These are phyloP conservation scores for Drosophila littoralis DNA, from an alignment of 1,140 invertebrate species.

Conservation along the genomic window DNA sequence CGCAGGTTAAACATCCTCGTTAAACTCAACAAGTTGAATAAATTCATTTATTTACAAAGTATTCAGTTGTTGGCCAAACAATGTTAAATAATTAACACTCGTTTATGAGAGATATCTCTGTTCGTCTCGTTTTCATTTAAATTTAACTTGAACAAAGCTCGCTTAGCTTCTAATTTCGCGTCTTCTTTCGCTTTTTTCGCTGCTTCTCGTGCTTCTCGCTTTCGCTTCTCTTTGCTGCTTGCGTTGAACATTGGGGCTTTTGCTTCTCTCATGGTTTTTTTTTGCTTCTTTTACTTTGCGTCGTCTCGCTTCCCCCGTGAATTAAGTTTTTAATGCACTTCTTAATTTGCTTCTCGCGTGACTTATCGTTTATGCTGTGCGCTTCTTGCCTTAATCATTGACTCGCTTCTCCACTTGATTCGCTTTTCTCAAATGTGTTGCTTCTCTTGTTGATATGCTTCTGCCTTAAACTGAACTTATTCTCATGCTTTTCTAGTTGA, in stretches of 20 bases:
- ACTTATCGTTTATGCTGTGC: background rate
- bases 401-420: background rate
- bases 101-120: background rate
- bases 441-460: no score
- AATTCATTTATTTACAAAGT: conserved; percentile 2
- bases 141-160: background rate
- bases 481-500: background rate
- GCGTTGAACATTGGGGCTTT: no score
- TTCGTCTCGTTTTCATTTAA: background rate
- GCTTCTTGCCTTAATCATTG: no score
- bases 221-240: no score
- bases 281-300: no score
- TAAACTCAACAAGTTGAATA: background rate
- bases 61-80: background rate
- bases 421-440: no score
- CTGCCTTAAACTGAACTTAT: no score
- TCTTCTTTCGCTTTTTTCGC: no score
- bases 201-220: no score
- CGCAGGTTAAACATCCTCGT: background rate
- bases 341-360: background rate
- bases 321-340: background rate
- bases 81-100: background rate
- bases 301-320: no score
- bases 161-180: background rate
- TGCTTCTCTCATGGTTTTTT: no score